Conservation (phyloP, 2,797 vertebrate species). For the Coracias cyanogaster region DNA sequence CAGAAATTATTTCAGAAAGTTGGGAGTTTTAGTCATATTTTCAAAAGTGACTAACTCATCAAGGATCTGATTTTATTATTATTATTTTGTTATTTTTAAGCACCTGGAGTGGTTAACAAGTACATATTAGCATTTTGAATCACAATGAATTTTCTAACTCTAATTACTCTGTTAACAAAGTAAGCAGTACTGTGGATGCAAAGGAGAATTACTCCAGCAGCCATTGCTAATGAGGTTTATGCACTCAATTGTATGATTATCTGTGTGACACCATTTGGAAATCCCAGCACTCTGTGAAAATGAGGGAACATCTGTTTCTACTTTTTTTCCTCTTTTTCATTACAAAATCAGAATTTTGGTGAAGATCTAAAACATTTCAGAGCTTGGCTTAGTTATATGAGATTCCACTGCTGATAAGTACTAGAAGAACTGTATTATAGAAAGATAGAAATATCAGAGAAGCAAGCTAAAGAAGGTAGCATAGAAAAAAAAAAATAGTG, state of each 20-base stretch:
- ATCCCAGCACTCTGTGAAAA: background rate
- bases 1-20: background rate
- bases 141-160: background rate
- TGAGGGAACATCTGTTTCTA: background rate
- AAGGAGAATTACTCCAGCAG: background rate
- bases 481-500: background rate
- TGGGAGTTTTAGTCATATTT: background rate
- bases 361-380: background rate
- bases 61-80: background rate
- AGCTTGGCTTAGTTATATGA: background rate
- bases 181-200: background rate
- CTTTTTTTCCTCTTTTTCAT: background rate
- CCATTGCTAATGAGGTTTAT: slow-evolving; percentile 5
- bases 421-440: background rate
- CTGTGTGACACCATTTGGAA: background rate
- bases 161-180: background rate
- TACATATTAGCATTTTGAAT: background rate
- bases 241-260: background rate
- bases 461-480: background rate
- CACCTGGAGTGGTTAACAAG: background rate
- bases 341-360: background rate
- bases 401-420: background rate
- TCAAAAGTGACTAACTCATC: background rate
- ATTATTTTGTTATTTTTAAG: background rate
- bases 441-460: background rate